phyloP scores from a whole-genome alignment of 2,113 vertebrate species.

The Electrona antarctica region DNA sequence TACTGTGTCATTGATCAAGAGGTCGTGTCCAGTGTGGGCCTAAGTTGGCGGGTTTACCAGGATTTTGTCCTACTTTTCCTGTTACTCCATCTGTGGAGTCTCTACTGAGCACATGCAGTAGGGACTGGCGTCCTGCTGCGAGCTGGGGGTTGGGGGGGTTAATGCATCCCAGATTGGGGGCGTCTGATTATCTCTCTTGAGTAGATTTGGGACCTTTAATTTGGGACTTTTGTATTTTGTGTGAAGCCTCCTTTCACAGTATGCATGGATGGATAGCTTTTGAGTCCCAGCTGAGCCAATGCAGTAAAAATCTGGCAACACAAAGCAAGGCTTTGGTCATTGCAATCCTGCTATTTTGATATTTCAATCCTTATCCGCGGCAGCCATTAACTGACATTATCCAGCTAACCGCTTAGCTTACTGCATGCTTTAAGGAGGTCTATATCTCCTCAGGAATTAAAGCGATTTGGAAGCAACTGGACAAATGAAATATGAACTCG shows the following conservation, averaged over 20 bases:
- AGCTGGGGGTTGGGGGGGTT: constrained; percentile 22
- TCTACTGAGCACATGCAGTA: constrained; percentile 48
- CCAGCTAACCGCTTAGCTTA: too few relatives aligned
- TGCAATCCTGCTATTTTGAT: not conserved
- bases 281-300: constrained; percentile 30
- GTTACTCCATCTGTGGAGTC: constrained; percentile 34
- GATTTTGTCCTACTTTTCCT: constrained; percentile 66
- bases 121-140: constrained; percentile 31
- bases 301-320: constrained; percentile 21
- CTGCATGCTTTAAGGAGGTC: too few relatives aligned
- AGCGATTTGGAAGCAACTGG: too few relatives aligned
- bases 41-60: not conserved
- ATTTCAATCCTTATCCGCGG: not conserved
- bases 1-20: constrained; percentile 9
- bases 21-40: not conserved
- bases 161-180: not conserved
- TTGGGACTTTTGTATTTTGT: too few relatives aligned
- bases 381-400: too few relatives aligned
- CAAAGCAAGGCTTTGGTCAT: constrained; percentile 7
- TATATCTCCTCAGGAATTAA: too few relatives aligned
- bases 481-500: too few relatives aligned
- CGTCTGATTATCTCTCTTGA: constrained; percentile 56
- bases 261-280: not conserved
- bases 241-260: not conserved
- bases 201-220: not conserved